Base-by-base conservation (phyloP, 2,888 invertebrate genomes). In the Volucella inflata region DNA sequence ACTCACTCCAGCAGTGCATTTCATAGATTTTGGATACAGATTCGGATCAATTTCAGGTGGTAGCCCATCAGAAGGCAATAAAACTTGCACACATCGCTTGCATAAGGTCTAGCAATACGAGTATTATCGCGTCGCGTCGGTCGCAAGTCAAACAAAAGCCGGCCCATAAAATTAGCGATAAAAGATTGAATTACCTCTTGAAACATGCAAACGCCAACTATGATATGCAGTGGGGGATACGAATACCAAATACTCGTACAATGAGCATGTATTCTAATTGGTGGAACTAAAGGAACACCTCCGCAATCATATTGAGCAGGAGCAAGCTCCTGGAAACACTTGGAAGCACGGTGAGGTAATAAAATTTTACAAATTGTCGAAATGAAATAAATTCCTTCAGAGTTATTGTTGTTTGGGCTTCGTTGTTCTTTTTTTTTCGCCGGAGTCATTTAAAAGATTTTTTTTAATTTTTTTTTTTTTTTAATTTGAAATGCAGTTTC, bases 81-180 rank as follows among this genome's bases (percentile, higher is more conserved):
- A 65, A 74, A 57, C 12, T n/a, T 55, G 65, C 55, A 57, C 65
- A 65, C 50, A 59, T 30, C 30, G 40, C 59, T 42, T 71, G 59
- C 51, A 65, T 38, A 16, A 44, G 21, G 12, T 44, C 12, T 17
- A 65, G 30, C 21, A 30, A n/a, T n/a, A n/a, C n/a, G n/a, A n/a
- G 38, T 70, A 17, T 38, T 40, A 57, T 48, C 46, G 21, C 17
- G n/a, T 8, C 42, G 51, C n/a, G 3, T 38, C 64, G 21, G 53
- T 55, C 11, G 21, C 55, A 17, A 21, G 16, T n/a, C 65, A 55
- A 14, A 57, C 68, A 74, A 68, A 68, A 59, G 74, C 64, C 64
- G 44, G 30, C 75, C 65, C 80, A 84, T 84, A 80, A 84, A 84
- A 75, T 84, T 75, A 80, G 70, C 65, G 46, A 79, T 84, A 84